These are phyloP conservation scores for Dendrocopos noguchii DNA, from an alignment of 2,113 vertebrate genomes.

Conservation along the genomic window DNA sequence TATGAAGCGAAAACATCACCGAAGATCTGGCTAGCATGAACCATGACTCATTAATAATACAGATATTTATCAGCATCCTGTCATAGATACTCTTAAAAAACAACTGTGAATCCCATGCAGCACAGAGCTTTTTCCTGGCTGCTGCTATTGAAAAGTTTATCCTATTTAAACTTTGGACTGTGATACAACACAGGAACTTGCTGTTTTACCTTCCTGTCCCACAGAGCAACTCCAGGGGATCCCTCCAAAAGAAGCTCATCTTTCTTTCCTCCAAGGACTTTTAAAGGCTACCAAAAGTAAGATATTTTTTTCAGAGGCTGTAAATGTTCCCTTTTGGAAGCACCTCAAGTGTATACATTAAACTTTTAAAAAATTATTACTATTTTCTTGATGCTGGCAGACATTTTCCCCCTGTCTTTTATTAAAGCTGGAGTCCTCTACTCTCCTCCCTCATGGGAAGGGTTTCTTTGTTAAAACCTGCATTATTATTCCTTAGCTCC, in stretches of 20 bases:
- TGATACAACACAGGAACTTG: background rate
- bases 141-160: background rate
- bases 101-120: background rate
- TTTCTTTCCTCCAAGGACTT: background rate
- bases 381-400: background rate
- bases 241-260: background rate
- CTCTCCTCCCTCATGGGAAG: background rate
- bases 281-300: background rate
- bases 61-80: conserved; percentile 54
- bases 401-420: background rate
- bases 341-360: background rate
- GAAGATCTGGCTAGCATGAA: background rate
- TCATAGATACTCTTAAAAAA: background rate
- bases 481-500: background rate
- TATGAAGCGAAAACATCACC: background rate
- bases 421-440: conserved; percentile 5
- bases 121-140: background rate
- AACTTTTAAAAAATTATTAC: background rate
- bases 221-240: background rate
- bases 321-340: background rate
- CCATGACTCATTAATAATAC: conserved; percentile 46
- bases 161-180: background rate
- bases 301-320: background rate
- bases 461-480: conserved; percentile 51
- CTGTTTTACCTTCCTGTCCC: background rate